Percentiles rank a stretch among this genome's conserved stretches.
Conservation (phyloP, 2,797 vertebrate species). For the Micromesistius poutassou region DNA sequence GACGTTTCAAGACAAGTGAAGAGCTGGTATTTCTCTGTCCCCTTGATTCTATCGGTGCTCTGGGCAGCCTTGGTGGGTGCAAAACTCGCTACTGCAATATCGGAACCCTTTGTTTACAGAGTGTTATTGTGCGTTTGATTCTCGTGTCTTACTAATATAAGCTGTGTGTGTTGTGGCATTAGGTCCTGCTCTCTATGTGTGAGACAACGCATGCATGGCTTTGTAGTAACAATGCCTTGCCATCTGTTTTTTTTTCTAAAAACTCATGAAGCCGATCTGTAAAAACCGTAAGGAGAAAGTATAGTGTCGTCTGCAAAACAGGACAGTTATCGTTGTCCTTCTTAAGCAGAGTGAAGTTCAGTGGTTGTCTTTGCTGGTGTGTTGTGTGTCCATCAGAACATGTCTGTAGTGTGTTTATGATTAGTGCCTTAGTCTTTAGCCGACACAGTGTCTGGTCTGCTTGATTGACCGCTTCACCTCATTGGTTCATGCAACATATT, state of each 20-base stretch:
- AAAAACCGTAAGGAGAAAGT: not conserved
- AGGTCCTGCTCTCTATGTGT: conserved; percentile 45
- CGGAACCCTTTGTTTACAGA: conserved; percentile 44
- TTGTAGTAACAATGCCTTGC: conserved; percentile 37
- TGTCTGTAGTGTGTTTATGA: conserved; percentile 61
- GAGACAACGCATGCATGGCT: conserved; percentile 67
- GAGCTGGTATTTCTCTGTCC: conserved; percentile 11
- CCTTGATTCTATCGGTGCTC: conserved; percentile 33
- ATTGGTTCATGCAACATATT: conserved; percentile 37
- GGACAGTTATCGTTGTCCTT: conserved; percentile 8
- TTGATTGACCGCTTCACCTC: conserved; percentile 48
- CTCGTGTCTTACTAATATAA: conserved; percentile 39
- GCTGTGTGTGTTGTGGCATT: conserved; percentile 34
- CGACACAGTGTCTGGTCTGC: conserved; percentile 56
- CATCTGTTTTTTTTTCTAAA: not conserved
- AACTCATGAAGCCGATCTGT: not conserved
- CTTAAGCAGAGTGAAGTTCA: conserved; percentile 19
- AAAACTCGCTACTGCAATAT: conserved; percentile 44
- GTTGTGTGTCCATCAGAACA: conserved; percentile 43
- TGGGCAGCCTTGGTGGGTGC: conserved; percentile 33
- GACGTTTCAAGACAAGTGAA: not conserved
- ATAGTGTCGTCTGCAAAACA: not conserved
- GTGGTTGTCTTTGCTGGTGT: conserved; percentile 22
- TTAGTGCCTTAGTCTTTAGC: conserved; percentile 75
- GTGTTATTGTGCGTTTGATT: conserved; percentile 50